Evolutionary conservation across 2,113 vertebrate genomes (phyloP), one percentile per base, ranked within the genome.

Genomic region (Zosterops borbonicus): DNA sequence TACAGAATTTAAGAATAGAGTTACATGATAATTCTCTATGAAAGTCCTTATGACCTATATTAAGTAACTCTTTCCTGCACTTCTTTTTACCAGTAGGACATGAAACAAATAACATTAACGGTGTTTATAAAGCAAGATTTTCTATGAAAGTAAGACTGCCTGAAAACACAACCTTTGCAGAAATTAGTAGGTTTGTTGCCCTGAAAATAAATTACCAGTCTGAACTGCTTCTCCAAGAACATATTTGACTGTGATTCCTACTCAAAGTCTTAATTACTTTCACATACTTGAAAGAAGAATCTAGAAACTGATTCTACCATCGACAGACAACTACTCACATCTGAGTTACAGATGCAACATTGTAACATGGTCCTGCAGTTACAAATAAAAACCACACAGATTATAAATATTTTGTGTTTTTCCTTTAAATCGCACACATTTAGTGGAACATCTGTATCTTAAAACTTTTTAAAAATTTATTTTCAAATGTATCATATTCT

Each of bases 321-420:
- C 46, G 80, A 49, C 16, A 11, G 58, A 47, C 20, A 74, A 28
- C 31, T 87, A 55, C 60, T 81, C 63, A 91, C 50, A 94, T 50
- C 37, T 39, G 24, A 28, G 17, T 39, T 62, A 62, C 59, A 62
- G 24, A 39, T 62, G 35, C 18, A 62, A 28, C 25, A 62, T 12
- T 39, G 35, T 50, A 83, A 87, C 37, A 35, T 49, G 84, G 11
- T 64, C 37, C 49, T 94, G 78, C 28, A 60, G 63, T 79, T 76
- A 92, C 47, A 91, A 71, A 71, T 69, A 96, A 96, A 89, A 95
- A 94, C 2, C 20, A 65, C 44, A 83, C 14, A 93, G 82, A 97
- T 98, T 97, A 95, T 96, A 98, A 98, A 97, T 96, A 95, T 98
- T 98, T 98, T 92, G 97, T 95, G 87, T 96, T 98, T 98, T 97